Evolutionary conservation across 2,888 invertebrate genomes (phyloP).

Genomic region (Nephrocerus scutellatus): DNA sequence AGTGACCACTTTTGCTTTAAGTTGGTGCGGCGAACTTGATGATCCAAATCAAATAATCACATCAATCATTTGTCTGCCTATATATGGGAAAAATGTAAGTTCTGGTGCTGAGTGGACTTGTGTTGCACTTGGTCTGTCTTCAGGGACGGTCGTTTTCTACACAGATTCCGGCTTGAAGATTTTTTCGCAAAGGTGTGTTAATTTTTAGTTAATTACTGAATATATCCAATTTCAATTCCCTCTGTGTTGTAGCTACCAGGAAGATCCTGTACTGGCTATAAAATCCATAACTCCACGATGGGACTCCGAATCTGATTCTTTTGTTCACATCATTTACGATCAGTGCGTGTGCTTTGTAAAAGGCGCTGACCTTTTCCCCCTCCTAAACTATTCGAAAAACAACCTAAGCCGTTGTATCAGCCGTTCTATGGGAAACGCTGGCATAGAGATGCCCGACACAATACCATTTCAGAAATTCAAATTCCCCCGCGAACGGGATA

Average conservation of each 20-base stretch:
- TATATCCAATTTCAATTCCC: not conserved
- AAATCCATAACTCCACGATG: constrained; percentile 62
- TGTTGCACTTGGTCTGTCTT: constrained; percentile 75
- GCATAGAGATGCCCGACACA: constrained; percentile 33
- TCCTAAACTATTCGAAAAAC: constrained; percentile 72
- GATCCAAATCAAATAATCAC: constrained; percentile 50
- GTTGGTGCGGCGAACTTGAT: constrained; percentile 54
- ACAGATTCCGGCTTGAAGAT: constrained; percentile 79
- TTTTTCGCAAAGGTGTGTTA: constrained; percentile 60
- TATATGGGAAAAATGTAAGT: constrained; percentile 47
- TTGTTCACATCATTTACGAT: constrained; percentile 48
- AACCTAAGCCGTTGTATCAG: constrained; percentile 50
- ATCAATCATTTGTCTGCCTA: constrained; percentile 49
- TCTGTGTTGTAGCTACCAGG: constrained; percentile 54
- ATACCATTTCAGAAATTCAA: constrained; percentile 79
- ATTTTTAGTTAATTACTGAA: not conserved
- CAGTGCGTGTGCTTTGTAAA: constrained; percentile 70
- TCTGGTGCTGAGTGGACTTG: constrained; percentile 87
- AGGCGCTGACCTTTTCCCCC: constrained; percentile 63
- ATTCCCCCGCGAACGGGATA: constrained; percentile 66
- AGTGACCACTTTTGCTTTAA: constrained; percentile 50
- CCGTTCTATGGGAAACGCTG: too few relatives aligned
- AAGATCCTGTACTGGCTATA: constrained; percentile 68
- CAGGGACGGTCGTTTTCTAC: constrained; percentile 80
- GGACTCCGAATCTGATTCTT: constrained; percentile 34